Evolutionary conservation across 2,797 vertebrate species (phyloP).

Genomic region (Rhynchotus rufescens): DNA sequence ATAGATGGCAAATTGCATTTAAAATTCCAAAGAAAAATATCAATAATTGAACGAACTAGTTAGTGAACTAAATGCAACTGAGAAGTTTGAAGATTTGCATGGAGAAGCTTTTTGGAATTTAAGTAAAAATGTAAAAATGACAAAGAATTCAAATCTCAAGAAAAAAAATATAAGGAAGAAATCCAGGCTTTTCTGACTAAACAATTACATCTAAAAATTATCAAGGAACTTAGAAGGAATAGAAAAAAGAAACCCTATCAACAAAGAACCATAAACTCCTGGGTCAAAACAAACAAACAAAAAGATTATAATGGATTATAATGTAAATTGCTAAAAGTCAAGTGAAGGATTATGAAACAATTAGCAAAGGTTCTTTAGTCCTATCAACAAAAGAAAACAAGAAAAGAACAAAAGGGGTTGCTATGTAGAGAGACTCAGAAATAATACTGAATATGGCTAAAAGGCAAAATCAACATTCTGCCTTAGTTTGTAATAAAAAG

Average conservation of each 20-base stretch:
- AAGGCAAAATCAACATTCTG: neutral
- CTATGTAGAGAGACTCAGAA: neutral
- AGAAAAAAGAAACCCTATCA: neutral
- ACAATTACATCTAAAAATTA: neutral
- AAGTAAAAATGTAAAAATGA: neutral
- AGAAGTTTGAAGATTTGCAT: neutral
- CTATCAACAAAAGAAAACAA: neutral
- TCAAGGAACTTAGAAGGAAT: neutral
- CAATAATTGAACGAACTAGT: neutral
- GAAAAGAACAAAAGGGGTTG: neutral
- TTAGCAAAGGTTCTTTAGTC: neutral
- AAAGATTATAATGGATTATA: neutral
- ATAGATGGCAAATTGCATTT: neutral
- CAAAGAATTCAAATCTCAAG: neutral
- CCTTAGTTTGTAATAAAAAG: neutral
- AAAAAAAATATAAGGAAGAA: neutral
- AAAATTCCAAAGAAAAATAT: neutral
- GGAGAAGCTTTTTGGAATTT: neutral
- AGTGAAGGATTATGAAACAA: neutral
- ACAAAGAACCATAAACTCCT: neutral
- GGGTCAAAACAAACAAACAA: neutral
- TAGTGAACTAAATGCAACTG: neutral
- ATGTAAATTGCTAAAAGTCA: neutral
- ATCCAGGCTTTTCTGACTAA: neutral
- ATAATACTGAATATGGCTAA: neutral